Evolutionary conservation across 1,140 invertebrate genomes (phyloP).

Genomic region (Schlechtendalia chinensis): DNA sequence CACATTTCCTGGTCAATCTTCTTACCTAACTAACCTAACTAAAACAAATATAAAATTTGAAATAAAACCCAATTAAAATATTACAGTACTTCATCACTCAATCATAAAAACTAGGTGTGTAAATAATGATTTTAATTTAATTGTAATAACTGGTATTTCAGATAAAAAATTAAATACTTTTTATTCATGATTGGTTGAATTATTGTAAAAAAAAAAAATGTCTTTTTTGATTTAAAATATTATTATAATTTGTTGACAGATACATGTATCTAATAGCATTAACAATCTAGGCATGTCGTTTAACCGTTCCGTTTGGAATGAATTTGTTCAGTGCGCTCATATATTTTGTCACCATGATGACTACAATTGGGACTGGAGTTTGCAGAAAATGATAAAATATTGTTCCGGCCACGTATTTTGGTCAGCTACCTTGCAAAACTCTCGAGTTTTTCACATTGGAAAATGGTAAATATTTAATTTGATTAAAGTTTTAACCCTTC

Average conservation of each 20-base stretch:
- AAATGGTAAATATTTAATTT: constrained; percentile 75
- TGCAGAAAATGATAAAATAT: constrained; percentile 86
- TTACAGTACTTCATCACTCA: too few relatives aligned
- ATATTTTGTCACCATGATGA: constrained; percentile 96
- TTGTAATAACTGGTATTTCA: too few relatives aligned
- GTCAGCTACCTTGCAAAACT: constrained; percentile 83
- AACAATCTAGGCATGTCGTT: constrained; percentile 99
- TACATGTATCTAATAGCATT: constrained; percentile 91
- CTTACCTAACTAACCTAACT: too few relatives aligned
- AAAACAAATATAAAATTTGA: too few relatives aligned
- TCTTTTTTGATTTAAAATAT: too few relatives aligned
- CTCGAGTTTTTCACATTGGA: constrained; percentile 94
- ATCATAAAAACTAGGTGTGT: too few relatives aligned
- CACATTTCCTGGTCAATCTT: too few relatives aligned
- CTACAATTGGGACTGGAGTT: constrained; percentile 99
- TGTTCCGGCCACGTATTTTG: constrained; percentile 78
- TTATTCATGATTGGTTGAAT: too few relatives aligned
- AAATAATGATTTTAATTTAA: too few relatives aligned
- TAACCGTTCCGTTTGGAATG: constrained; percentile 80
- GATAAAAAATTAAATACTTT: too few relatives aligned
- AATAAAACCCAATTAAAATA: too few relatives aligned
- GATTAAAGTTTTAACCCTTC: not conserved
- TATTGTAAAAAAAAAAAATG: too few relatives aligned
- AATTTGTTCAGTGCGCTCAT: constrained; percentile 76
- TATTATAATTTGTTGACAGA: constrained; percentile 56